These are phyloP conservation scores for Siniperca undulata DNA, from an alignment of 2,797 vertebrate genomes.

Conservation along the genomic window DNA sequence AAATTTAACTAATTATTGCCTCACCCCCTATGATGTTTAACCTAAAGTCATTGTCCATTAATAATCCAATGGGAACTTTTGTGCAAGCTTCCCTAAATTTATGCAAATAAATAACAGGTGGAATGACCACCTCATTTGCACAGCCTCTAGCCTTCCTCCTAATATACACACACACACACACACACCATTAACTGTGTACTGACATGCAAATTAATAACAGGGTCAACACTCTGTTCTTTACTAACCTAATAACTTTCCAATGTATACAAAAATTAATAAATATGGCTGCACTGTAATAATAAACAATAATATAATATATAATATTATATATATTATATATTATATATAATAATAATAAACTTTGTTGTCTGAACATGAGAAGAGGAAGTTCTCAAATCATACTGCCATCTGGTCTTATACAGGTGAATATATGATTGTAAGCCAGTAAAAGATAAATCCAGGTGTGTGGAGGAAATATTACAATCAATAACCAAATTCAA, in stretches of 20 bases:
- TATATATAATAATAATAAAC: background rate
- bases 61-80: constrained; percentile 11
- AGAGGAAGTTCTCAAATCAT: constrained; percentile 52
- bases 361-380: constrained; percentile 51
- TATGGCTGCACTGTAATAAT: constrained; percentile 14
- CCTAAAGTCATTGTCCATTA: constrained; percentile 21
- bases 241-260: constrained; percentile 39
- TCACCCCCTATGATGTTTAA: constrained; percentile 1
- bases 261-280: constrained; percentile 67
- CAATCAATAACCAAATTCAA: constrained; percentile 34
- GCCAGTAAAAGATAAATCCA: constrained; percentile 26
- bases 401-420: background rate
- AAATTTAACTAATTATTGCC: background rate
- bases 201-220: constrained; percentile 73
- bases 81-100: constrained; percentile 70
- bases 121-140: constrained; percentile 72
- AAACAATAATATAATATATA: constrained; percentile 29
- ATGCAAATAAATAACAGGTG: constrained; percentile 81
- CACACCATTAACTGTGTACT: constrained; percentile 7
- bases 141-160: constrained; percentile 28
- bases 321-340: too few relatives aligned
- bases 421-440: background rate
- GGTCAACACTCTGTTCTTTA: constrained; percentile 33
- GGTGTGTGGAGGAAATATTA: constrained; percentile 15
- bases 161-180: background rate